Percentiles rank a stretch among this genome's conserved stretches.
Evolutionary conservation across 2,113 vertebrate genomes (phyloP).

Genomic region (Rhynchopsitta pachyrhyncha): DNA sequence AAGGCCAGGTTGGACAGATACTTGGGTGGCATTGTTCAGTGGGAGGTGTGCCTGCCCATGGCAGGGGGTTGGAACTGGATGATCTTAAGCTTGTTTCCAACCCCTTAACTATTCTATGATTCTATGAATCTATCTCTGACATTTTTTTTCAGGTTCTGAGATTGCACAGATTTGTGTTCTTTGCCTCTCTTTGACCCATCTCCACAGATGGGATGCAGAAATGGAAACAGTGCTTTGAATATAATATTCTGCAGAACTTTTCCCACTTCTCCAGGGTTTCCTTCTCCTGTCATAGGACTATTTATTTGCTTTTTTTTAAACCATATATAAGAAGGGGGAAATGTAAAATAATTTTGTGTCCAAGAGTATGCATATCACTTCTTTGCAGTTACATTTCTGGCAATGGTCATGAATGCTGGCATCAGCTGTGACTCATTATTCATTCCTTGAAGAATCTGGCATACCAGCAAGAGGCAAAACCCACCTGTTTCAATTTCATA

Average conservation of each 20-base stretch:
- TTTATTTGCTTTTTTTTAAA: not conserved
- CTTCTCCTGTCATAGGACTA: not conserved
- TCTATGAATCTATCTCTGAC: not conserved
- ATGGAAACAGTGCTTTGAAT: not conserved
- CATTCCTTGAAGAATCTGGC: not conserved
- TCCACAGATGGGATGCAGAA: not conserved
- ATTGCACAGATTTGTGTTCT: not conserved
- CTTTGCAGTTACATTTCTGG: constrained; percentile 13
- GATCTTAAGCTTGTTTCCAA: no score
- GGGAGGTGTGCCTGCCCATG: no score
- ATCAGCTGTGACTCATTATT: not conserved
- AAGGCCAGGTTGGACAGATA: no score
- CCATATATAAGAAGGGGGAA: not conserved
- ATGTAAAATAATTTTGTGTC: not conserved
- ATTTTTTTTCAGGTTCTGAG: not conserved
- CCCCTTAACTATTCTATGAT: no score
- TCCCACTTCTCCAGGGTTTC: not conserved
- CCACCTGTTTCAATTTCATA: not conserved
- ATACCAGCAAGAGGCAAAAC: not conserved
- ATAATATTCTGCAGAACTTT: not conserved
- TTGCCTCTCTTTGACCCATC: not conserved
- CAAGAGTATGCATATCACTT: not conserved
- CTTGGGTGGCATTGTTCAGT: no score
- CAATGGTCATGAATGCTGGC: not conserved
- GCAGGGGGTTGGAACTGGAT: no score